Evolutionary conservation across 2,888 invertebrate genomes (phyloP).

Genomic region (Tortricodes alternella): DNA sequence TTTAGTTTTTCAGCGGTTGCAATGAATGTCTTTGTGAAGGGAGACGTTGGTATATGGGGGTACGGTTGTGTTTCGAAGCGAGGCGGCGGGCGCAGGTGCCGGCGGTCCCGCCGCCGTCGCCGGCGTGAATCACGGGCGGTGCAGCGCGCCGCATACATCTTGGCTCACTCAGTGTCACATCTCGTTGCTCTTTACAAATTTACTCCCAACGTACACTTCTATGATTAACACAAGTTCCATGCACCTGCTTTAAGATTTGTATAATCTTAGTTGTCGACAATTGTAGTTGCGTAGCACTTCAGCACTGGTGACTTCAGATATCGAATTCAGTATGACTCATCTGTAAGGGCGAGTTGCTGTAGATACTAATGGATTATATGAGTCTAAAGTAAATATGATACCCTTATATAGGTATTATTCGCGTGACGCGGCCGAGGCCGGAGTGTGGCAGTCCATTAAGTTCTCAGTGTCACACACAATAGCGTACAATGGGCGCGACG

Average conservation of each 20-base stretch:
- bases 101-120: conserved; percentile 51
- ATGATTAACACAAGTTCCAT: conserved; percentile 27
- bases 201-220: conserved; percentile 37
- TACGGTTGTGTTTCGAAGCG: conserved; percentile 42
- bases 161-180: conserved; percentile 63
- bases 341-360: neutral
- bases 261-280: no score
- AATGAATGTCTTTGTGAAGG: conserved; percentile 35
- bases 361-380: conserved; percentile 23
- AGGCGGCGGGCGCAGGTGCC: conserved; percentile 61
- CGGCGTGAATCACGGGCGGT: conserved; percentile 73
- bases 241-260: conserved; percentile 34
- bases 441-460: conserved; percentile 71
- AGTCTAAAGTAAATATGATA: conserved; percentile 18
- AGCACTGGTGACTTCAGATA: neutral
- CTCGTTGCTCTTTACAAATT: conserved; percentile 58
- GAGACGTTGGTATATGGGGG: conserved; percentile 35
- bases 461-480: conserved; percentile 70
- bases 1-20: conserved; percentile 50
- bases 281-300: neutral
- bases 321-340: neutral
- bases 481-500: conserved; percentile 58
- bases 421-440: conserved; percentile 38
- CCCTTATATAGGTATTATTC: conserved; percentile 19
- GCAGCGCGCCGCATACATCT: conserved; percentile 73